These are phyloP conservation scores for Oxystoma pomonae DNA, from an alignment of 2,888 invertebrate species.

Conservation along the genomic window DNA sequence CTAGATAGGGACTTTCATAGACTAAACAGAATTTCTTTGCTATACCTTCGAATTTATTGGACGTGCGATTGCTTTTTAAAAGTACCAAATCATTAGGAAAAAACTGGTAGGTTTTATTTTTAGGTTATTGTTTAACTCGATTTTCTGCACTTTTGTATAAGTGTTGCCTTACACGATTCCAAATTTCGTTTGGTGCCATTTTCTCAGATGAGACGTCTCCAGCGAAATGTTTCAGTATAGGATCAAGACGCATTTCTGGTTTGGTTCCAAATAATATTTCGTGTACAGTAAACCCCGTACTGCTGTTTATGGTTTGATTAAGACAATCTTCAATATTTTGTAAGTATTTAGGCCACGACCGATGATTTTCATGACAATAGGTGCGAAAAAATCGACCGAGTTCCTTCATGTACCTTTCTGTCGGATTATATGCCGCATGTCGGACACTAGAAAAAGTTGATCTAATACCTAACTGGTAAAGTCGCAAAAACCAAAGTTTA, in stretches of 20 bases:
- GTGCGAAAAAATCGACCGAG: slow-evolving; percentile 8
- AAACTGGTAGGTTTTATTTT: background rate
- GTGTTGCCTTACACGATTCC: background rate
- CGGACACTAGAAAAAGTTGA: background rate
- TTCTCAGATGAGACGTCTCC: background rate
- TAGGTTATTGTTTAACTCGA: background rate
- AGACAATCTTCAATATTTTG: background rate
- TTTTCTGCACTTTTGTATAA: background rate
- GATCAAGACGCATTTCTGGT: background rate
- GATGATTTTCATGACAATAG: slow-evolving; percentile 4
- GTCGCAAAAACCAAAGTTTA: slow-evolving; percentile 16
- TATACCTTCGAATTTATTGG: background rate
- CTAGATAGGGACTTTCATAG: slow-evolving; percentile 1
- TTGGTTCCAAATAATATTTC: background rate
- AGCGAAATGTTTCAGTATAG: background rate
- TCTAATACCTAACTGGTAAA: background rate
- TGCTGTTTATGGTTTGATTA: background rate
- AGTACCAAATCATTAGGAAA: background rate
- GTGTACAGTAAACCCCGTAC: background rate
- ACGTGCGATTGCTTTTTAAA: background rate
- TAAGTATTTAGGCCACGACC: background rate
- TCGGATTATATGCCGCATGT: slow-evolving; percentile 5
- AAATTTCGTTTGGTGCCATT: no score
- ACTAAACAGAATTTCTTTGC: slow-evolving; percentile 7
- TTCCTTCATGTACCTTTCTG: slow-evolving; percentile 5